Evolutionary conservation across 30 jellyfish, hydroid and myxozoan genomes (phyloP), one percentile per base, ranked within the genome.

Genomic region (Turritopsis dohrnii): DNA sequence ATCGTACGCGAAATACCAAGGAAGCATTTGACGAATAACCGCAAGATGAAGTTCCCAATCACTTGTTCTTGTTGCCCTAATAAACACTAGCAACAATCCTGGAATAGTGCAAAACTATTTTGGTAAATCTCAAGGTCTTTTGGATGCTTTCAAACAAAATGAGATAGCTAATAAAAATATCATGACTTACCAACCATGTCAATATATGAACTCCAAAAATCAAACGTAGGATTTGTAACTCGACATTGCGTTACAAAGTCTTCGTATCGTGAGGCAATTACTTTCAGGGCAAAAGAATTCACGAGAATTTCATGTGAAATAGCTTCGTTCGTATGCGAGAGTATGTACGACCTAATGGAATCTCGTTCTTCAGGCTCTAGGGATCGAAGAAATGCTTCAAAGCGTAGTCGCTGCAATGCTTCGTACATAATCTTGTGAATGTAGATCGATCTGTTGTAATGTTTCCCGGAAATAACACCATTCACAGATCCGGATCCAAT

Each of bases 1-100:
- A 71, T 81, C 87, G 27, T 22, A 22, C 5, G 83, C 87, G 21
- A 81, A 41, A 13, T 41, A 41, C 60, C 60, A 41, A 5, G 13
- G 60, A 5, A 41, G 5, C 60, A 41, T 13, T 5, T 3, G 13
- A 3, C 60, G 5, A 3, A 41, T 41, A 5, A 13, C 13, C 9
- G 60, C 13, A 3, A 41, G 13, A 13, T 41, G 60, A 41, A 41
- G 13, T 3, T 41, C 60, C 60, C 60, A 41, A 13, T 41, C 13
- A 13, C 60, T 41, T 41, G 60, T 41, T 13, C 60, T 41, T 41
- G 60, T 41, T 3, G 60, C 60, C 13, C 60, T 41, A 3, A 41
- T 13, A 41, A 41, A 41, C 60, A 41, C 13, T 13, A 41, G 13
- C 5, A 41, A 3, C 5, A 5, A 41, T 41, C 60, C 60, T 41